Evolutionary conservation across 1,140 invertebrate genomes (phyloP), one percentile per base, ranked within the genome.

Genomic region (Hycleus phaleratus): DNA sequence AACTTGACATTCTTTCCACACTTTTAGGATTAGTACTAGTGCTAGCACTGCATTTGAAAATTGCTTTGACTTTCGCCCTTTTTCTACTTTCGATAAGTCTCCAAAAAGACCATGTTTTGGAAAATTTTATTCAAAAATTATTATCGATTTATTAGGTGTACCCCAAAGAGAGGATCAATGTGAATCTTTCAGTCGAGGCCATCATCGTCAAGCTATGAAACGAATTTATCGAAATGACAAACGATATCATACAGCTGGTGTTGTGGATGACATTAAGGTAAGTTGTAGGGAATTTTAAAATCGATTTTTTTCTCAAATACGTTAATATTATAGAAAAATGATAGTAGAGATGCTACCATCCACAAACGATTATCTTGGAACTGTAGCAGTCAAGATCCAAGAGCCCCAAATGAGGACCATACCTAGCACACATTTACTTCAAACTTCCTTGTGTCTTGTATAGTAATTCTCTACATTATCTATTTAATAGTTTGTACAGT

Each of bases 341-440:
- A 77, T 67, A 72, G 63, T 44, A 71, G 71, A 67, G 82, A 85
- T 71, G 71, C 75, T 24, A 78, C 74, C 51, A 85, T 85, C 56
- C 79, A 85, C 65, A 85, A 86, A 72, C 73, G 83, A 26, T 71
- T 85, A 10, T 85, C 83, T 9, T 85, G 82, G 82, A 84, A 85
- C 70, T 82, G 78, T 61, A 80, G 78, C 62, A 70, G 62, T 58
- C 61, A 67, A 48, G 60, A 65, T 42, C 62, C 66, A 58, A 52
- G 61, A 53, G 58, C 60, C 60, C 66, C 60, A 42, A 59, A 58
- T 47, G 66, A 68, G 59, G 68, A 71, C 63, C 66, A 67, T 59
- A 70, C 69, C 63, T 71, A 71, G 69, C 69, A 67, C 65, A 66
- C 63, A 65, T 61, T 66, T 61, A 68, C 39, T n/a, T 6, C 59